A percentile compares a stretch with the other conserved stretches of the same genome.
Evolutionary conservation across 2,113 vertebrate genomes (phyloP).

Genomic region (Melanerpes formicivorus): DNA sequence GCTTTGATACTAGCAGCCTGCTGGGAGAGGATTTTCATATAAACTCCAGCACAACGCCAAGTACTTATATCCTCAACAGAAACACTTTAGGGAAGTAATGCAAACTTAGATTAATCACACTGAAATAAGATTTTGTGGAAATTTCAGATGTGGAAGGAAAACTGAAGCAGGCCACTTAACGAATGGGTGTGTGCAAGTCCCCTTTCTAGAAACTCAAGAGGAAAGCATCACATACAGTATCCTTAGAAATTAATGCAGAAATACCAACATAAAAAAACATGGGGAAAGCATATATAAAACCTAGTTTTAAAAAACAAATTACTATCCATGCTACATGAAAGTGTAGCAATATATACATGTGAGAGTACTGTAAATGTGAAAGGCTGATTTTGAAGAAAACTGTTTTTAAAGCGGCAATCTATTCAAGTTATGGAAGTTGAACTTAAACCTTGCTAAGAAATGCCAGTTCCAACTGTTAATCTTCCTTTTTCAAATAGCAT

Average conservation of each 20-base stretch:
- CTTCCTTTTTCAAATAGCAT: slow-evolving; percentile 8
- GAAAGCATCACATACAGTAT: background rate
- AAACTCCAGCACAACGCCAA: background rate
- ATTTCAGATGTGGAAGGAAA: background rate
- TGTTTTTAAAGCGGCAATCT: background rate
- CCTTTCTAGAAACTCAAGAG: background rate
- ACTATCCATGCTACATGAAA: background rate
- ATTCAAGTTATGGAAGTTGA: background rate
- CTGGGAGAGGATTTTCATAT: background rate
- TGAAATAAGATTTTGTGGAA: background rate
- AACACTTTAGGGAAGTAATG: background rate
- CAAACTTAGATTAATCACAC: background rate
- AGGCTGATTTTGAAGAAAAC: background rate
- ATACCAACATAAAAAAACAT: background rate
- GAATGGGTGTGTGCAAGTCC: accelerated
- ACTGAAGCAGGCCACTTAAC: background rate
- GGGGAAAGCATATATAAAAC: background rate
- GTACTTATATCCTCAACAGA: background rate
- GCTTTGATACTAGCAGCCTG: background rate
- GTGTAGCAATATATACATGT: background rate
- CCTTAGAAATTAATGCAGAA: background rate
- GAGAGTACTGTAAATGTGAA: background rate
- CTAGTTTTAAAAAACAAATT: background rate
- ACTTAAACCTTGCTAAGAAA: background rate
- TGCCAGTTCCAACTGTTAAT: background rate